Evolutionary conservation across 2,113 vertebrate species (phyloP), one percentile per base, ranked within the genome.

Genomic region (Tenebrosternarchus preto): DNA sequence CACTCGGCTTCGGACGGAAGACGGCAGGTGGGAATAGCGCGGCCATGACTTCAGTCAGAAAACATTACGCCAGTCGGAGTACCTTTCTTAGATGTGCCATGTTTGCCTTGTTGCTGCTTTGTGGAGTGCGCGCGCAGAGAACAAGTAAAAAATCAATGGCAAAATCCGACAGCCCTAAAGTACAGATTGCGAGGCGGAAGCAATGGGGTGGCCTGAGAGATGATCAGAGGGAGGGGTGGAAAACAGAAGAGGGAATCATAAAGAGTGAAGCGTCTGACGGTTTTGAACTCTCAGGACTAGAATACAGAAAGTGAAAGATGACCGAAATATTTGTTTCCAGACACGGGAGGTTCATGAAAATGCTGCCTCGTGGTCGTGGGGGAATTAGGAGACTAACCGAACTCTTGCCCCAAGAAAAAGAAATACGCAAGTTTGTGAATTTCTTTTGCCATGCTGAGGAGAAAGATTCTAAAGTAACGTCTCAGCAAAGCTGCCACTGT

Each of bases 241-340:
- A 59, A 33, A 83, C 25, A 78, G 33, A 19, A 20, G 3, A 25
- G n/a, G 29, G 63, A 78, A 69, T 59, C 68, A 82, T 56, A 76
- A 80, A 43, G 72, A 74, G 22, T 33, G 68, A 76, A 71, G 78
- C 76, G 77, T 85, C 73, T 73, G 82, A 82, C 64, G 27, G 56
- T 82, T 64, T 50, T 24, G 71, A 73, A 77, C 29, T 82, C 50
- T 27, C 55, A 27, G 29, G 63, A 63, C 53, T 77, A 16, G 56
- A 63, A 55, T 33, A 60, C 22, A 69, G 43, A 81, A 39, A 56
- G 73, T 8, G 22, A 76, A 46, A 70, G 61, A 25, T 43, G 31
- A 77, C 15, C 70, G 36, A 85, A 86, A 85, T 84, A 79, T 84
- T 84, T 59, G 82, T 85, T 56, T 82, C 84, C 67, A 84, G 77